Evolutionary conservation across 2,888 invertebrate genomes (phyloP).

Genomic region (Chrysodeixis includens): DNA sequence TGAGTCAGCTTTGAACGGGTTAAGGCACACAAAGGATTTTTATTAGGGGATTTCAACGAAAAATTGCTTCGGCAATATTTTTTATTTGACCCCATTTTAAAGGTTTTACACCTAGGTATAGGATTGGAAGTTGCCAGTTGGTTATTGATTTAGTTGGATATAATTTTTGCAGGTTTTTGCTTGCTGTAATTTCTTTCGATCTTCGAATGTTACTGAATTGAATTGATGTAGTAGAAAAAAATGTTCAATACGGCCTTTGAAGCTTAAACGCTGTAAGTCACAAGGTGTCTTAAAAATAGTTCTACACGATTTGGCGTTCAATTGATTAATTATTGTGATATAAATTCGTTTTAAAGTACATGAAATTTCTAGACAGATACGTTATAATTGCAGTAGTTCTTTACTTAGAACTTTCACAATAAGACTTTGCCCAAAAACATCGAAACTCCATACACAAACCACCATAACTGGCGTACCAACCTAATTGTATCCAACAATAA

Average conservation of each 20-base stretch:
- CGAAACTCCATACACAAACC: not conserved
- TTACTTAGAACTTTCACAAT: too few species aligned
- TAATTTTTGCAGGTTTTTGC: not conserved
- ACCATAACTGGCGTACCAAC: not conserved
- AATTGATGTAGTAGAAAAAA: too few species aligned
- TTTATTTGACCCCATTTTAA: conserved; percentile 41
- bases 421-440: too few species aligned
- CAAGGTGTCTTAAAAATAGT: too few species aligned
- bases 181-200: not conserved
- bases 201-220: too few species aligned
- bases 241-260: too few species aligned
- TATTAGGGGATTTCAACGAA: conserved; percentile 50
- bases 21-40: conserved; percentile 31
- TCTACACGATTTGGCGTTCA: too few species aligned
- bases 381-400: too few species aligned
- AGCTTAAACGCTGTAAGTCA: too few species aligned
- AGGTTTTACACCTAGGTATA: conserved; percentile 17
- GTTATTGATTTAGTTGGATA: not conserved
- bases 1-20: conserved; percentile 46
- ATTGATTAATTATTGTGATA: too few species aligned
- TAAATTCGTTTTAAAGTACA: too few species aligned
- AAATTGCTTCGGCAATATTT: conserved; percentile 37
- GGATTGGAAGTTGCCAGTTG: not conserved
- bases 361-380: too few species aligned
- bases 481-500: not conserved